Evolutionary conservation across 2,113 vertebrate species (phyloP).

Genomic region (Tachysurus vachellii): DNA sequence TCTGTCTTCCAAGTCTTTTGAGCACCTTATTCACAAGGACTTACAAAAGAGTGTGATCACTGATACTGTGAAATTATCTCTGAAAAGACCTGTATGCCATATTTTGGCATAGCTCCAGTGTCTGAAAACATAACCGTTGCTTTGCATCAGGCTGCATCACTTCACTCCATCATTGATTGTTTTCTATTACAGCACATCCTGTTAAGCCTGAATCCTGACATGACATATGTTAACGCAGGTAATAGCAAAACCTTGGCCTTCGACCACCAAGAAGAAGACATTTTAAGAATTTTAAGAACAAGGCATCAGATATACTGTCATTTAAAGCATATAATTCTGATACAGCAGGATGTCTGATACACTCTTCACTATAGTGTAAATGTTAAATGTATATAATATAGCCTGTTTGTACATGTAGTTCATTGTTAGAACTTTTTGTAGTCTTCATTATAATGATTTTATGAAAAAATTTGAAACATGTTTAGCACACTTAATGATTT

Average conservation of each 20-base stretch:
- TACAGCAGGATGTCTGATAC: not conserved
- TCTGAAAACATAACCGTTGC: not conserved
- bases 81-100: not conserved
- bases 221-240: not conserved
- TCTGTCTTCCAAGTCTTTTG: too few relatives aligned
- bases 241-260: not conserved
- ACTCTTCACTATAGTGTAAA: constrained; percentile 53
- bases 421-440: not conserved
- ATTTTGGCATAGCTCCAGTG: not conserved
- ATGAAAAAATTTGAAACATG: not conserved
- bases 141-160: not conserved
- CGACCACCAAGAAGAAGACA: not conserved
- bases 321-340: not conserved
- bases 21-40: not conserved
- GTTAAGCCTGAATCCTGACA: not conserved
- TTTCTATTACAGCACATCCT: not conserved
- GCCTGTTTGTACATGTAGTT: constrained; percentile 54
- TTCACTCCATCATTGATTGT: not conserved
- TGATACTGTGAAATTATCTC: not conserved
- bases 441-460: not conserved
- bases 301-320: too few relatives aligned
- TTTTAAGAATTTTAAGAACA: not conserved
- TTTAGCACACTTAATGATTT: not conserved
- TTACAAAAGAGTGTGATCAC: not conserved
- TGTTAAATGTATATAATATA: constrained; percentile 51